A percentile compares a stretch with the other conserved stretches of the same genome.
Evolutionary conservation across 2,888 invertebrate species (phyloP).

Genomic region (Mycogona germanica): DNA sequence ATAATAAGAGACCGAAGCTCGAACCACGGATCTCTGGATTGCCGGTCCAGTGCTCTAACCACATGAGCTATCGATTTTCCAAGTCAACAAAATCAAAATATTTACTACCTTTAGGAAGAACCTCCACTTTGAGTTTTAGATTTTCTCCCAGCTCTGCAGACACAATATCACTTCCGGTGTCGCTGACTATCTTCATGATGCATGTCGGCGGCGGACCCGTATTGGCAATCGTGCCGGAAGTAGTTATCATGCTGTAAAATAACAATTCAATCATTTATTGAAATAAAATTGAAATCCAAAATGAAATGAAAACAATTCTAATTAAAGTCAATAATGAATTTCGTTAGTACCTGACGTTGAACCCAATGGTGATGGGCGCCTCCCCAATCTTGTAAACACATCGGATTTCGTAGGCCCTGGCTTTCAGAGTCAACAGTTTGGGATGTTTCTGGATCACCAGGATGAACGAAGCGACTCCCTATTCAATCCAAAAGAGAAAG

Average conservation of each 20-base stretch:
- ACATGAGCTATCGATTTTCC: background rate
- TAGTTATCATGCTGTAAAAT: conserved; percentile 67
- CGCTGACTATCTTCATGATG: conserved; percentile 78
- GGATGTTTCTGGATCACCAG: conserved; percentile 94
- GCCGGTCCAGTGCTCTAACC: no score
- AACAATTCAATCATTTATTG: background rate
- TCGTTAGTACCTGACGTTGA: conserved; percentile 51
- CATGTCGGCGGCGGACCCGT: conserved; percentile 89
- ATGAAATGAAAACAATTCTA: background rate
- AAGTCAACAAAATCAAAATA: background rate
- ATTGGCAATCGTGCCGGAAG: conserved; percentile 88
- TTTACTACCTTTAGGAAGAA: conserved; percentile 49
- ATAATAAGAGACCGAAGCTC: no score
- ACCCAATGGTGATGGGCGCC: conserved; percentile 80
- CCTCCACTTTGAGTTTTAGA: conserved; percentile 70
- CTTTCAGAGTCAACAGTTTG: conserved; percentile 83
- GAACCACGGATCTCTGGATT: no score
- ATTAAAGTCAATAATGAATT: conserved; percentile 11
- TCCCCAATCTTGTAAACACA: conserved; percentile 91
- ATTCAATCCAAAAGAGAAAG: no score
- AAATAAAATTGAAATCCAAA: no score
- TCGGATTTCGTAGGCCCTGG: conserved; percentile 91
- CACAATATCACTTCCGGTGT: conserved; percentile 73
- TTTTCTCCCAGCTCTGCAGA: conserved; percentile 88
- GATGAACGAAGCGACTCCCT: conserved; percentile 86